Evolutionary conservation across 2,888 invertebrate genomes (phyloP), one percentile per base, ranked within the genome.

Genomic region (Crossocerus cetratus): DNA sequence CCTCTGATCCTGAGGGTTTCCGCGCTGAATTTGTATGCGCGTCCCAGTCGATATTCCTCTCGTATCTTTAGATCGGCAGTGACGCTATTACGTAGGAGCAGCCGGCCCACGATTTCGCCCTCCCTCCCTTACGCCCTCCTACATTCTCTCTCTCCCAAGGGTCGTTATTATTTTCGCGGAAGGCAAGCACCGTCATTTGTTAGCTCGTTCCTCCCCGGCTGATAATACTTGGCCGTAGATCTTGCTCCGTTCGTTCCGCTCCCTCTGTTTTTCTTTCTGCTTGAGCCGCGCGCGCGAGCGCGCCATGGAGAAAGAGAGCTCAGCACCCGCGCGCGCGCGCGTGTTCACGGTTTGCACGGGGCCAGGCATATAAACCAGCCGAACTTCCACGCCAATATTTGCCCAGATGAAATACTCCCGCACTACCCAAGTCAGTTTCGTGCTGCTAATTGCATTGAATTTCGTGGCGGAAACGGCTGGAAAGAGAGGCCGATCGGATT

Each of bases 21-120:
- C 14, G 14, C 13, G 49, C 14, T 4, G 13, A 16, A 49, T 16
- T 16, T 49, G n/a, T 49, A 49, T 14, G 16, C 49, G 49, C 49
- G 49, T 74, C 72, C 66, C 71, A 82, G 80, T 82, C 81, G 74
- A 82, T 82, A 82, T 82, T 73, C 81, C 73, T 78, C 80, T 80
- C 81, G 66, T 80, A 81, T 76, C 72, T 74, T 82, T 82, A 82
- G 82, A 70, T 76, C 74, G 72, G 57, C 58, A 74, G 71, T 69
- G 76, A 76, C 71, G 72, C 71, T 76, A 74, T 82, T 81, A 81
- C 72, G 71, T 81, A 78, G 74, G 32, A 76, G 69, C 54, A 73
- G 62, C 64, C 80, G 70, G 60, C 72, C 23, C 49, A 72, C n/a
- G 76, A 74, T 74, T 70, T 76, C 53, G 45, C 69, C 61, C 59